phyloP scores from a whole-genome alignment of 2,888 invertebrate species.

The Dendrolimus houi region DNA sequence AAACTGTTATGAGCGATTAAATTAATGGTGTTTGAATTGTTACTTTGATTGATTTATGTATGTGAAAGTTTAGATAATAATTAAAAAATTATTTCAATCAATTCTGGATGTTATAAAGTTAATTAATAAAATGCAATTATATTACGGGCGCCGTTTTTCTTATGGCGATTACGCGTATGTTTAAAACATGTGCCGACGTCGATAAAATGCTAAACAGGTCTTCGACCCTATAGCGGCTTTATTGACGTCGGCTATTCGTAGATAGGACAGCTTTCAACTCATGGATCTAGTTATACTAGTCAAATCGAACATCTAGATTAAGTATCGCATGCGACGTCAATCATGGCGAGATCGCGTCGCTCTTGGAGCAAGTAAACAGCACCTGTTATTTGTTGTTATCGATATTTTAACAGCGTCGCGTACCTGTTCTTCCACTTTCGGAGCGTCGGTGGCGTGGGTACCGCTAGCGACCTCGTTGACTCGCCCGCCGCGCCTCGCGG shows the following conservation, averaged over 20 bases:
- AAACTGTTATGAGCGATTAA: background rate
- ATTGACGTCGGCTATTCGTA: slow-evolving; percentile 28
- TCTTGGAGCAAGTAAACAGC: slow-evolving; percentile 34
- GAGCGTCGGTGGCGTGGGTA: slow-evolving; percentile 63
- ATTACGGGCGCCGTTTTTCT: background rate
- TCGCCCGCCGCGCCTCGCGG: slow-evolving; percentile 60
- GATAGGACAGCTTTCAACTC: slow-evolving; percentile 37
- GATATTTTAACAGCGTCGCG: slow-evolving; percentile 69
- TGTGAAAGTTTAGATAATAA: slow-evolving; percentile 24
- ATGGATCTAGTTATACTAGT: slow-evolving; percentile 34
- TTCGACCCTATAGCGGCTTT: slow-evolving; percentile 31
- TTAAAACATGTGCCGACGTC: slow-evolving; percentile 28
- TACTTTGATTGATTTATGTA: slow-evolving; percentile 10
- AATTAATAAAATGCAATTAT: slow-evolving; percentile 2
- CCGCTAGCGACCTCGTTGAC: slow-evolving; percentile 74
- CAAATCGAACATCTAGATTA: slow-evolving; percentile 27
- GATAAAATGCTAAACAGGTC: slow-evolving; percentile 40
- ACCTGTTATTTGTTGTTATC: slow-evolving; percentile 65
- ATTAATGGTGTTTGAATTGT: background rate
- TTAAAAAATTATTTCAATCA: slow-evolving; percentile 12
- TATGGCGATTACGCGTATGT: slow-evolving; percentile 24
- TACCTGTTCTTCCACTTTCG: slow-evolving; percentile 75
- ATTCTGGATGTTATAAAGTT: slow-evolving; percentile 1
- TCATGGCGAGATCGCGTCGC: slow-evolving; percentile 28
- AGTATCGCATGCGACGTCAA: slow-evolving; percentile 37